Percentiles rank a stretch among this genome's conserved stretches.
These are phyloP conservation scores for Axis porcinus DNA, from an alignment of 2,113 vertebrate genomes.

Conservation along the genomic window DNA sequence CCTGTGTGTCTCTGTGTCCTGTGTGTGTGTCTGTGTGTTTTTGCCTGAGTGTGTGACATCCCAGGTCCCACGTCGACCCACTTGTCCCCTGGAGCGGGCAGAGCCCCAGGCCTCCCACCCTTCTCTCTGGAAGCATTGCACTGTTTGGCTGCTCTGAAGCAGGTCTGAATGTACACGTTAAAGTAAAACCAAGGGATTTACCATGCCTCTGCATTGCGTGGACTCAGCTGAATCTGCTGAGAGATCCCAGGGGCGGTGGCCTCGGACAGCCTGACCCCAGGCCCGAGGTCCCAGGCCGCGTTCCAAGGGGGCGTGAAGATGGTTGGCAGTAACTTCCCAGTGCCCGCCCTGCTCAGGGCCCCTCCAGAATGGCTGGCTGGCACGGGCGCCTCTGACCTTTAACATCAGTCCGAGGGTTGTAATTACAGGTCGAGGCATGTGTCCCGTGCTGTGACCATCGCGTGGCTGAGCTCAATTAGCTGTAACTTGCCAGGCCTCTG, in stretches of 20 bases:
- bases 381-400: neutral
- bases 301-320: neutral
- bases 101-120: neutral
- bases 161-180: conserved; percentile 41
- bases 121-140: neutral
- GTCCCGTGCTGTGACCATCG: neutral
- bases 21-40: neutral
- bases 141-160: neutral
- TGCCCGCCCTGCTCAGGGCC: neutral
- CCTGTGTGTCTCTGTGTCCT: neutral
- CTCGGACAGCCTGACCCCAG: neutral
- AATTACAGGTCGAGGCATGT: conserved; percentile 45
- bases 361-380: neutral
- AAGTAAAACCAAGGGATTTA: conserved; percentile 65
- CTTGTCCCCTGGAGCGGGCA: rapidly evolving
- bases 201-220: neutral
- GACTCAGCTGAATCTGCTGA: conserved; percentile 51
- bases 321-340: neutral
- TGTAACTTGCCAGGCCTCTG: neutral
- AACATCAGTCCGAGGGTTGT: neutral
- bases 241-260: neutral
- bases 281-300: neutral
- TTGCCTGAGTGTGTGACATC: neutral
- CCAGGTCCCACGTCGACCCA: neutral
- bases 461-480: conserved; percentile 30